phyloP scores from a whole-genome alignment of 2,113 vertebrate species.

The Neodontobutis hainanensis region DNA sequence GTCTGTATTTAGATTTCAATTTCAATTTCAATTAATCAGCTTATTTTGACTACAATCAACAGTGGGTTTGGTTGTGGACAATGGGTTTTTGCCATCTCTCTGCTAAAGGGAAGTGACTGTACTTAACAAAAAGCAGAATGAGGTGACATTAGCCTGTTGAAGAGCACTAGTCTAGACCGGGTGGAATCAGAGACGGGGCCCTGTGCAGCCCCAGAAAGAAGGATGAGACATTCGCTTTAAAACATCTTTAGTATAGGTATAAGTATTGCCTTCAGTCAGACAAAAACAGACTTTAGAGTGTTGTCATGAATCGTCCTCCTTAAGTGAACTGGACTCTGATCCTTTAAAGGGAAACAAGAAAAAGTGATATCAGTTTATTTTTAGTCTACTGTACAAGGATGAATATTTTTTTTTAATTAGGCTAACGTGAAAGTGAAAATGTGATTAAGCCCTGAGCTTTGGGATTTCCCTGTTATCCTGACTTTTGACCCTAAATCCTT shows the following conservation, averaged over 20 bases:
- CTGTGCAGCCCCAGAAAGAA: background rate
- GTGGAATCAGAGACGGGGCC: constrained; percentile 3
- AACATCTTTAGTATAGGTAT: no score
- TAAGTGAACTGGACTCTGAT: no score
- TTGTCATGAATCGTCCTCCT: no score
- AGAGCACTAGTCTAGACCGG: constrained; percentile 35
- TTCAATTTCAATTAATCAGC: no score
- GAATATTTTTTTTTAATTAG: no score
- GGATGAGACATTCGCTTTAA: background rate
- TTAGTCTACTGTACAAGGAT: no score
- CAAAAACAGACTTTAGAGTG: no score
- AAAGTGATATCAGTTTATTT: no score
- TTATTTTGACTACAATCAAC: background rate
- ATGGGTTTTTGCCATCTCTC: constrained; percentile 61
- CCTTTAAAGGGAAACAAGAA: no score
- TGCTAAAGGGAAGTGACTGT: constrained; percentile 75
- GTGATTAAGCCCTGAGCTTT: constrained; percentile 34
- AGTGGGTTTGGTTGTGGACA: constrained; percentile 7
- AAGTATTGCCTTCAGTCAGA: no score
- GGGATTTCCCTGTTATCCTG: constrained; percentile 69
- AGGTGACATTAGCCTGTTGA: constrained; percentile 73
- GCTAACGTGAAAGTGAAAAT: background rate
- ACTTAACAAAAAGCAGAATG: constrained; percentile 74
- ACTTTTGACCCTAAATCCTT: constrained; percentile 61
- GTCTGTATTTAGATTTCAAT: background rate